Percentiles rank a stretch among this genome's conserved stretches.
Conservation (phyloP, 2,113 vertebrate genomes). For the Benitochromis conjunctus region DNA sequence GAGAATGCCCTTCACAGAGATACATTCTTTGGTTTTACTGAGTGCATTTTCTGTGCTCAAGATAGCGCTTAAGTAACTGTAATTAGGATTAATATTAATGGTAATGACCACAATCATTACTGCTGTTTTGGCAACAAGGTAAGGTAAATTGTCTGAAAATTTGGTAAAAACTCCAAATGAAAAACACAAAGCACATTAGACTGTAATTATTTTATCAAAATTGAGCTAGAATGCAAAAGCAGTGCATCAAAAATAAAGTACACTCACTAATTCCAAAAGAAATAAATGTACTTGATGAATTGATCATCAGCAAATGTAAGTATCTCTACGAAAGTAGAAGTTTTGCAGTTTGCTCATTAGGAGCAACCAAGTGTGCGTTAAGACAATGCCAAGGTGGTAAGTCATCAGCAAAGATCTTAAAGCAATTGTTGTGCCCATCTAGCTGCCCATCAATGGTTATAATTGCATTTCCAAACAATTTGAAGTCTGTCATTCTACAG, state of each 20-base stretch:
- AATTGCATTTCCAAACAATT: not conserved
- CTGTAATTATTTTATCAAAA: not conserved
- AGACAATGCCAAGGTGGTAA: not conserved
- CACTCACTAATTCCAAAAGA: not conserved
- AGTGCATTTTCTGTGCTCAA: not conserved
- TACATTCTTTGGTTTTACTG: not conserved
- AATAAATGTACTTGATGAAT: not conserved
- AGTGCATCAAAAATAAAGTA: not conserved
- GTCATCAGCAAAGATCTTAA: not conserved
- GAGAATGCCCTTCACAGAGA: conserved; percentile 3
- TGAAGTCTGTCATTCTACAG: not conserved
- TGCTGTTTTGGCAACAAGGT: not conserved
- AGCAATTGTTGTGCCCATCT: not conserved
- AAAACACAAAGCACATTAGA: not conserved
- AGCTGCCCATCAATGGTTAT: not conserved
- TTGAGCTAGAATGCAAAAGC: not conserved
- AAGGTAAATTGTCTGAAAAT: not conserved
- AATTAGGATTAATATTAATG: not conserved
- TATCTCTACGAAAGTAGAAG: not conserved
- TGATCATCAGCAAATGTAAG: not conserved
- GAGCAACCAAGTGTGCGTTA: not conserved
- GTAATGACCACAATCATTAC: not conserved
- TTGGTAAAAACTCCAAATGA: not conserved
- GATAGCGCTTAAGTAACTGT: not conserved
- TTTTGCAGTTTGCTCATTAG: not conserved